Percentiles rank a stretch among this genome's conserved stretches.
Evolutionary conservation across 2,888 invertebrate species (phyloP).

Genomic region (Lithophane leautieri): DNA sequence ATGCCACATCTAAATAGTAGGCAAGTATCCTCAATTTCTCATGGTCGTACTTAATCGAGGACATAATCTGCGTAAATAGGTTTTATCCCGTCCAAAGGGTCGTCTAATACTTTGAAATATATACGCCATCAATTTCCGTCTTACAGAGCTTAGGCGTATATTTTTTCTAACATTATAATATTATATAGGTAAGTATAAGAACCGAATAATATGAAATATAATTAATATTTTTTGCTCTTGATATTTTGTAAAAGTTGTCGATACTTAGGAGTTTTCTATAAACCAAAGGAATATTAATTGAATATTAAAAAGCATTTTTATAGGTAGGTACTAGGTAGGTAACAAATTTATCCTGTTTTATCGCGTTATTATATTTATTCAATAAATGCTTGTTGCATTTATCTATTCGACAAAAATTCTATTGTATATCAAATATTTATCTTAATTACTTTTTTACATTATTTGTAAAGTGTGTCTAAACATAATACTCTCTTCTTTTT

Average conservation of each 20-base stretch:
- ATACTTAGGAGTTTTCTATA: neutral
- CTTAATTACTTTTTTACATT: neutral
- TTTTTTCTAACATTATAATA: slow-evolving; percentile 5
- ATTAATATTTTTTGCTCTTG: neutral
- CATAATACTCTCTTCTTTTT: slow-evolving; percentile 47
- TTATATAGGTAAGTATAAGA: neutral
- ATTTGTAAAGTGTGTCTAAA: slow-evolving; percentile 28
- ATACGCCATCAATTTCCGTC: slow-evolving; percentile 42
- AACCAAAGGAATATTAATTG: too few species aligned
- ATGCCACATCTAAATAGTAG: slow-evolving; percentile 15
- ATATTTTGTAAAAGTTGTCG: neutral
- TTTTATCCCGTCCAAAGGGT: slow-evolving; percentile 28
- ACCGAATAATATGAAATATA: neutral
- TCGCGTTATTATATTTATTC: too few species aligned
- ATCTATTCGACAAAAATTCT: neutral
- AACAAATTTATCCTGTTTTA: too few species aligned
- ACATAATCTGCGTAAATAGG: slow-evolving; percentile 35
- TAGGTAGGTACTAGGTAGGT: too few species aligned
- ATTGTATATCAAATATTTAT: slow-evolving; percentile 5
- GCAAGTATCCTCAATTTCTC: slow-evolving; percentile 34
- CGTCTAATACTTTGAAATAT: slow-evolving; percentile 48
- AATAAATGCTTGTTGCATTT: neutral
- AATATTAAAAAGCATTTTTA: neutral
- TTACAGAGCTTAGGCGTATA: slow-evolving; percentile 1
- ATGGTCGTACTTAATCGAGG: slow-evolving; percentile 18